These are phyloP conservation scores for Lycaena phlaeas DNA, from an alignment of 2,888 invertebrate genomes.

Conservation along the genomic window DNA sequence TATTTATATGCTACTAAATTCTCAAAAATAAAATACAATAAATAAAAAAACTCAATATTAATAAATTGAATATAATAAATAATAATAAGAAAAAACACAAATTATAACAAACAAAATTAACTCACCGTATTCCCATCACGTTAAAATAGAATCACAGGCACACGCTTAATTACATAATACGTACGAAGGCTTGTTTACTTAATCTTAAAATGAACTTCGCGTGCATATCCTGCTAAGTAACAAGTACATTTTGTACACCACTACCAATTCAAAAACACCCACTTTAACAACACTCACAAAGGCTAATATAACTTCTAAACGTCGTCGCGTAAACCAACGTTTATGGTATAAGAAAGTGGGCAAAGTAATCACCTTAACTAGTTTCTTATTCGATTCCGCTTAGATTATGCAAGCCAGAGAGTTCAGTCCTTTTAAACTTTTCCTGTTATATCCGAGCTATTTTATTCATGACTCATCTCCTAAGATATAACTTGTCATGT, in stretches of 20 bases:
- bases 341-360: slow-evolving; percentile 24
- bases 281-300: background rate
- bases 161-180: slow-evolving; percentile 13
- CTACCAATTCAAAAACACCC: slow-evolving; percentile 14
- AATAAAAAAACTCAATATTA: background rate
- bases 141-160: slow-evolving; percentile 2
- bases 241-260: slow-evolving; percentile 15
- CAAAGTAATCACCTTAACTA: slow-evolving; percentile 23
- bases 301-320: slow-evolving; percentile 17
- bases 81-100: no score
- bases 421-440: slow-evolving; percentile 9
- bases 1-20: no score
- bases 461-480: slow-evolving; percentile 7
- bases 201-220: slow-evolving; percentile 20
- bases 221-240: slow-evolving; percentile 20
- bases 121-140: slow-evolving; percentile 21
- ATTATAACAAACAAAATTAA: background rate
- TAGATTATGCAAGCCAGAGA: slow-evolving; percentile 19
- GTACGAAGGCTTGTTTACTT: slow-evolving; percentile 9
- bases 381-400: slow-evolving; percentile 26
- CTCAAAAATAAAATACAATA: no score
- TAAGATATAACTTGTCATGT: background rate
- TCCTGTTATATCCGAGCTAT: slow-evolving; percentile 3
- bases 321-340: slow-evolving; percentile 17
- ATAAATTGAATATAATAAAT: no score